Evolutionary conservation across 2,113 vertebrate genomes (phyloP).

Genomic region (Megaleporinus macrocephalus): DNA sequence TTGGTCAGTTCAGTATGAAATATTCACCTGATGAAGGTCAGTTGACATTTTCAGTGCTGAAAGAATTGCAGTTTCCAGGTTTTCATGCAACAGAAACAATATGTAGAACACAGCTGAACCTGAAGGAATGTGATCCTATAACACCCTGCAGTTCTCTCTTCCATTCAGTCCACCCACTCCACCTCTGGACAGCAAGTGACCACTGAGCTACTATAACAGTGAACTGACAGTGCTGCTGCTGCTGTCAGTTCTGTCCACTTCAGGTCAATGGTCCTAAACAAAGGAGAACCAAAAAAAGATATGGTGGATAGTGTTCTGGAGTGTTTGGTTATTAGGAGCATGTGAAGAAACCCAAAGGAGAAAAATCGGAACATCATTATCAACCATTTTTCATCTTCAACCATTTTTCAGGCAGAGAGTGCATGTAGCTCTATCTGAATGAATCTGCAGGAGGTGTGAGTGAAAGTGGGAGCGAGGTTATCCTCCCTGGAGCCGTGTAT

Average conservation of each 20-base stretch:
- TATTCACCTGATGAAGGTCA: not conserved
- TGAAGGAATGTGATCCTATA: not conserved
- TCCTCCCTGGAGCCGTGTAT: not conserved
- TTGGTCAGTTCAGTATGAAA: not conserved
- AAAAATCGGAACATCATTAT: not conserved
- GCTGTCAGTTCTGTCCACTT: not conserved
- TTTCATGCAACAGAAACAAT: not conserved
- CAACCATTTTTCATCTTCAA: not conserved
- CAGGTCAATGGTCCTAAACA: not conserved
- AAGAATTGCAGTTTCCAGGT: not conserved
- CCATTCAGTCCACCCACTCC: not conserved
- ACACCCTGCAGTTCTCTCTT: not conserved
- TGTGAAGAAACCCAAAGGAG: not conserved
- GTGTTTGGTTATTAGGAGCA: not conserved
- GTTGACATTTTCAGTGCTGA: not conserved
- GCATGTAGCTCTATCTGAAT: not conserved
- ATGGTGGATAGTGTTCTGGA: not conserved
- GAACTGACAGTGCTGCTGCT: too few species aligned
- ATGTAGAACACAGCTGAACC: not conserved
- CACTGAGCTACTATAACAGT: not conserved
- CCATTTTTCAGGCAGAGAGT: not conserved
- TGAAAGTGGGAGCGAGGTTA: not conserved
- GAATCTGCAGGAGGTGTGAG: not conserved
- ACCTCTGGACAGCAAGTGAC: not conserved
- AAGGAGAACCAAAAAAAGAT: not conserved